A percentile compares a stretch with the other conserved stretches of the same genome.
These are phyloP conservation scores for Epistrophe grossulariae DNA, from an alignment of 2,888 invertebrate genomes.

Conservation along the genomic window DNA sequence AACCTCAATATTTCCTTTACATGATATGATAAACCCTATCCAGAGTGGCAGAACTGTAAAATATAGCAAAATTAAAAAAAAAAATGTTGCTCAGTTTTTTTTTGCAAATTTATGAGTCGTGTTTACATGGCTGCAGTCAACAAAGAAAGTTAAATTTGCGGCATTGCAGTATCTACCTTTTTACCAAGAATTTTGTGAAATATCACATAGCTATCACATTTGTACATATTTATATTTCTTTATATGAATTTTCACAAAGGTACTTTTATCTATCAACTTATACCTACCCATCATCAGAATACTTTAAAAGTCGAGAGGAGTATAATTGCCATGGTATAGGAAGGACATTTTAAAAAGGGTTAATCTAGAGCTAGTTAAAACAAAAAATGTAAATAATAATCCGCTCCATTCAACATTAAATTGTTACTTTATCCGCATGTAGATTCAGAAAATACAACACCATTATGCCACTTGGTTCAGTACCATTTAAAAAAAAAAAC, in stretches of 20 bases:
- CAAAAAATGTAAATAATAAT: conserved; percentile 63
- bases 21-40: too few relatives aligned
- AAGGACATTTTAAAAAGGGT: conserved; percentile 49
- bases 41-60: too few relatives aligned
- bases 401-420: conserved; percentile 65
- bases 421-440: conserved; percentile 65
- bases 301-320: not conserved
- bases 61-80: too few relatives aligned
- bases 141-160: too few relatives aligned
- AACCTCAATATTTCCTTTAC: too few relatives aligned
- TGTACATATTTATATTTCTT: not conserved
- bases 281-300: not conserved
- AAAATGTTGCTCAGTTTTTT: too few relatives aligned
- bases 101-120: too few relatives aligned
- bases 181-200: too few relatives aligned
- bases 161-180: too few relatives aligned
- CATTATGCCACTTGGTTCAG: conserved; percentile 6
- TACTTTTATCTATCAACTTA: not conserved
- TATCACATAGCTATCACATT: too few relatives aligned
- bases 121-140: too few relatives aligned
- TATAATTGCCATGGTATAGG: not conserved
- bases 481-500: conserved; percentile 21
- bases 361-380: conserved; percentile 53
- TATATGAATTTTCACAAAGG: not conserved
- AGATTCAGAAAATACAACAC: conserved; percentile 28